Base-by-base conservation (phyloP, 1,140 invertebrate genomes). In the Nautilus pompilius region DNA sequence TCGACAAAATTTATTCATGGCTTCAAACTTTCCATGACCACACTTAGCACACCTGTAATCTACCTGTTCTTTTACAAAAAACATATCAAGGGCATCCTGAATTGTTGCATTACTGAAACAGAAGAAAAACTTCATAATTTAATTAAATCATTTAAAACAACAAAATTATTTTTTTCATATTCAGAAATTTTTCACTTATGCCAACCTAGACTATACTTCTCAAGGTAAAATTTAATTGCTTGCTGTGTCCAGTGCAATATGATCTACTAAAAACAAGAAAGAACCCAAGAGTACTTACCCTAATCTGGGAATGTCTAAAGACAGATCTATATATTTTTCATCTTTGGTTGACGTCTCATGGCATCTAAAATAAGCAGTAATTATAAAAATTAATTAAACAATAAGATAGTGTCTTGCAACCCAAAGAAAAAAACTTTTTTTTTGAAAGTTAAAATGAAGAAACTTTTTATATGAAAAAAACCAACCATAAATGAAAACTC, bases 11-110 rank as follows among this genome's bases (percentile, higher is more conserved):
- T 73, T 74, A 58, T 77, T 74, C 6, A 60, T 58, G 24, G 79
- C 72, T 30, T 70, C 60, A 2, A 75, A 72, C 32, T 73, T 73
- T 6, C 60, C 65, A 26, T 69, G 67, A 3, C 65, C 67, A 73
- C 79, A 81, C 65, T 78, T 75, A 49, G 72, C 76, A 73, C 78
- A 81, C 26, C 60, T 76, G 45, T 78, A 80, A 13, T 81, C 78
- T 32, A 76, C 70, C 17, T 63, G 22, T 61, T 80, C 79, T 55
- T 69, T 69, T 29, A 63, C 49, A 49, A 81, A 76, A 54, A 75
- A 80, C 20, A 72, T 53, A 58, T 78, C 71, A 15, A 81, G 41
- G 8, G 78, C 76, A 70, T 81, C 73, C 56, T 81, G 79, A 34
- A 81, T 53, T 3, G 20, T 53, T 20, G 49, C 24, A 20, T 53